Evolutionary conservation across 2,888 invertebrate genomes (phyloP).

Genomic region (Nymphalis urticae): DNA sequence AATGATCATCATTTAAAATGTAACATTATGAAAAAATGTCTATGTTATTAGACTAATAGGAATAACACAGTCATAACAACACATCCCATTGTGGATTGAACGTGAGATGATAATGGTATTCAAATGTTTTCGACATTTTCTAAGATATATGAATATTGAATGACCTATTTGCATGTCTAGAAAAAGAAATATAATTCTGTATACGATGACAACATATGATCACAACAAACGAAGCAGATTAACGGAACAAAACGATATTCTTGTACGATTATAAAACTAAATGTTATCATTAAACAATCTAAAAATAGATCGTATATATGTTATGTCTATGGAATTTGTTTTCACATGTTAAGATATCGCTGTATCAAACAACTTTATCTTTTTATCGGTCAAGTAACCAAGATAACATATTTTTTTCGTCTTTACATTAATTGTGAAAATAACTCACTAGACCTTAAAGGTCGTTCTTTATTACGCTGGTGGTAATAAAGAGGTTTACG

Average conservation of each 20-base stretch:
- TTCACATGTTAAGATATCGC: conserved; percentile 18
- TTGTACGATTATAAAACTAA: background rate
- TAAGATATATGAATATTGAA: too few species aligned
- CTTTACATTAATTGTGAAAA: conserved; percentile 2
- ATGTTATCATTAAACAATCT: conserved; percentile 5
- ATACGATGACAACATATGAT: background rate
- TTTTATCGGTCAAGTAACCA: conserved; percentile 29
- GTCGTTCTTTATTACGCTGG: background rate
- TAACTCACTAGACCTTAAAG: background rate
- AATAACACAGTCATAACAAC: too few species aligned
- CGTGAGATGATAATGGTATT: too few species aligned
- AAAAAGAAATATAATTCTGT: background rate
- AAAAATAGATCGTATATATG: background rate
- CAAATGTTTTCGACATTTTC: too few species aligned
- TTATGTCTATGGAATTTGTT: conserved; percentile 21
- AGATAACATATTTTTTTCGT: conserved; percentile 3
- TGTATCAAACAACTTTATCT: conserved; percentile 20
- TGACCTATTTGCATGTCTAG: too few species aligned
- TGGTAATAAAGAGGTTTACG: too few species aligned
- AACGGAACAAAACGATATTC: background rate
- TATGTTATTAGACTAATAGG: too few species aligned
- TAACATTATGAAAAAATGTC: too few species aligned
- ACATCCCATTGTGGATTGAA: too few species aligned
- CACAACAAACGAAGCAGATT: background rate
- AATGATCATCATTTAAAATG: too few species aligned